These are phyloP conservation scores for Drosophila varians DNA, from an alignment of 1,140 invertebrate genomes.

Conservation along the genomic window DNA sequence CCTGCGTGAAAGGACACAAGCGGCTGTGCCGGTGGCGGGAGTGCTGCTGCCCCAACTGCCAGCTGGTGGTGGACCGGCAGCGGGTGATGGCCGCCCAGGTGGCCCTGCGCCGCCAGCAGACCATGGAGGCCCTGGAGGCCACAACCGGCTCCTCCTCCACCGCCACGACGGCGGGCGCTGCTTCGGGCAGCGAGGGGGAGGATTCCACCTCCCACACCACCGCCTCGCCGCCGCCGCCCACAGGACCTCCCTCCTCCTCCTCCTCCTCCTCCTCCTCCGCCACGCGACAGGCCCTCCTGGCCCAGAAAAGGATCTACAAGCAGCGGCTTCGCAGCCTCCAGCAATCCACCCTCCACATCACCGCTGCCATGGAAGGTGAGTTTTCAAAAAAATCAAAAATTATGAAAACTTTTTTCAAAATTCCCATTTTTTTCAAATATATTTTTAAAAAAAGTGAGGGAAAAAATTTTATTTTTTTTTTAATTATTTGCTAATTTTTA, in stretches of 20 bases:
- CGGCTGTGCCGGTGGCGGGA: constrained; percentile 90
- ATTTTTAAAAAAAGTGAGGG: too few species aligned
- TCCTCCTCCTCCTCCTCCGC: constrained; percentile 18
- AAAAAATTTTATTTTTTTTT: too few species aligned
- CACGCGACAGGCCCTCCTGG: constrained; percentile 84
- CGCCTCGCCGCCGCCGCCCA: constrained; percentile 19
- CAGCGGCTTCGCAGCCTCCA: constrained; percentile 86
- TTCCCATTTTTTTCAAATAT: too few species aligned
- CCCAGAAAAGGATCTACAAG: constrained; percentile 86
- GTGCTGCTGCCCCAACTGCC: constrained; percentile 93
- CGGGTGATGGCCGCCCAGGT: constrained; percentile 95
- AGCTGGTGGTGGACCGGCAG: constrained; percentile 94
- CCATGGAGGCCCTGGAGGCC: constrained; percentile 84
- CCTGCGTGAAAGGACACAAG: constrained; percentile 94
- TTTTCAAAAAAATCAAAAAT: neutral
- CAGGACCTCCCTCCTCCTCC: constrained; percentile 13
- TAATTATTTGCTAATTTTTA: neutral
- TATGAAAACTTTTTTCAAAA: too few species aligned
- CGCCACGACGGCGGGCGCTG: neutral
- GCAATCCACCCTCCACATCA: constrained; percentile 84
- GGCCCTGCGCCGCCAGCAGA: constrained; percentile 87
- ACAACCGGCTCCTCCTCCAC: constrained; percentile 15
- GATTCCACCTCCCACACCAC: constrained; percentile 5
- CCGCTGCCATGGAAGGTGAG: constrained; percentile 81
- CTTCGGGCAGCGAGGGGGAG: constrained; percentile 48